phyloP scores from a whole-genome alignment of 2,797 vertebrate species.

The Psittacula derbiana region DNA sequence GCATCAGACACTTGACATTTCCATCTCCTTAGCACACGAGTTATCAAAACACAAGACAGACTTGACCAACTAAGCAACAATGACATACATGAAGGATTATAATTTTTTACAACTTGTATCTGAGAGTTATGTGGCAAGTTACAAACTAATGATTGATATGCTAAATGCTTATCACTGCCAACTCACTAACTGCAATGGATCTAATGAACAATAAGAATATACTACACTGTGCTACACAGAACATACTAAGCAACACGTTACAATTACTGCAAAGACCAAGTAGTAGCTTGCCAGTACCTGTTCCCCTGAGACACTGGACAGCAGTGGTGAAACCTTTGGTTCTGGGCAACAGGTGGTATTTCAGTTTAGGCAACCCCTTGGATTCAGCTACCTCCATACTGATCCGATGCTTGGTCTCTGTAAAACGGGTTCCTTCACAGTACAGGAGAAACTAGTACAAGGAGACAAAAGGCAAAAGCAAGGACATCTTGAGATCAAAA shows the following conservation, averaged over 20 bases:
- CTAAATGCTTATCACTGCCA: not conserved
- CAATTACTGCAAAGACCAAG: not conserved
- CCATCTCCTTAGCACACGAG: not conserved
- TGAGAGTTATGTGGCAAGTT: not conserved
- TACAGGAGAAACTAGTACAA: slow-evolving; percentile 90
- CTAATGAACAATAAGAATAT: not conserved
- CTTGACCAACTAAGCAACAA: not conserved
- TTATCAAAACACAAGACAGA: not conserved
- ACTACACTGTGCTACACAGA: not conserved
- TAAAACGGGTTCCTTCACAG: slow-evolving; percentile 97
- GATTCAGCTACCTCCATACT: slow-evolving; percentile 97
- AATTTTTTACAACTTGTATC: not conserved
- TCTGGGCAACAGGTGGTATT: slow-evolving; percentile 94
- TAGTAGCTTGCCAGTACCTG: slow-evolving; percentile 76
- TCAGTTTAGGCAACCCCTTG: slow-evolving; percentile 93
- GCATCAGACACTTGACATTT: not conserved
- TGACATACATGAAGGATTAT: not conserved
- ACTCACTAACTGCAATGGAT: not conserved
- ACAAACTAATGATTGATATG: not conserved
- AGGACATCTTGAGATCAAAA: not conserved
- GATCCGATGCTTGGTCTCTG: slow-evolving; percentile 95
- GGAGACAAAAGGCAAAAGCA: not conserved
- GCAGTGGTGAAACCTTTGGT: slow-evolving; percentile 99
- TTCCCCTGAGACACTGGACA: slow-evolving; percentile 93
- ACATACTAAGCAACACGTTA: not conserved